Conservation (phyloP, 2,888 invertebrate genomes). For the Ennomos quercinarius region DNA sequence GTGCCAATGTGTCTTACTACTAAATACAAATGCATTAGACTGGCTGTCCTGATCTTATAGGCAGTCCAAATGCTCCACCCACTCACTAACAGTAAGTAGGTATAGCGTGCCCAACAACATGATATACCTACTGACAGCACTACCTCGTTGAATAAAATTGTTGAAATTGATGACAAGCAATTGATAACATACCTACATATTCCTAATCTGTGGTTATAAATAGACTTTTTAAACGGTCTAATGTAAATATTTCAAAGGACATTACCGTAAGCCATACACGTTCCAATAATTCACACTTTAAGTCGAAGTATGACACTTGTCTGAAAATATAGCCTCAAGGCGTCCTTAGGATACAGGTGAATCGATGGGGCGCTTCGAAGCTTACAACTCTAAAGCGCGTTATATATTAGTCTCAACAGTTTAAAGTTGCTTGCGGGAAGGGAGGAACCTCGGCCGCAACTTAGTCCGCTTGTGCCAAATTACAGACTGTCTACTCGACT, state of each 20-base stretch:
- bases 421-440: slow-evolving; percentile 76
- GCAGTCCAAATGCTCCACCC: too few relatives aligned
- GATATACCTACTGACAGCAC: too few relatives aligned
- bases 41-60: too few relatives aligned
- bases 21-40: too few relatives aligned
- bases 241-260: slow-evolving; percentile 26
- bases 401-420: slow-evolving; percentile 74
- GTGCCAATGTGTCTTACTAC: too few relatives aligned
- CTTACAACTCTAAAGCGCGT: slow-evolving; percentile 65
- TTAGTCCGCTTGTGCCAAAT: slow-evolving; percentile 74
- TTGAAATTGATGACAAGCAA: background rate
- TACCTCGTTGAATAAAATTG: too few relatives aligned
- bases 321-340: slow-evolving; percentile 51
- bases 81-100: too few relatives aligned
- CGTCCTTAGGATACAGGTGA: slow-evolving; percentile 56
- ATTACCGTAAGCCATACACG: slow-evolving; percentile 32
- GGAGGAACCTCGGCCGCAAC: slow-evolving; percentile 67
- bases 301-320: slow-evolving; percentile 46
- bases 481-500: slow-evolving; percentile 78
- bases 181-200: background rate
- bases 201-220: too few relatives aligned
- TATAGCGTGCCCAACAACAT: too few relatives aligned
- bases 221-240: slow-evolving; percentile 2
- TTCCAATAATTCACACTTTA: slow-evolving; percentile 43
- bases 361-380: slow-evolving; percentile 58